Percentiles rank a stretch among this genome's conserved stretches.
Conservation (phyloP, 2,113 vertebrate genomes). For the Perccottus glenii region DNA sequence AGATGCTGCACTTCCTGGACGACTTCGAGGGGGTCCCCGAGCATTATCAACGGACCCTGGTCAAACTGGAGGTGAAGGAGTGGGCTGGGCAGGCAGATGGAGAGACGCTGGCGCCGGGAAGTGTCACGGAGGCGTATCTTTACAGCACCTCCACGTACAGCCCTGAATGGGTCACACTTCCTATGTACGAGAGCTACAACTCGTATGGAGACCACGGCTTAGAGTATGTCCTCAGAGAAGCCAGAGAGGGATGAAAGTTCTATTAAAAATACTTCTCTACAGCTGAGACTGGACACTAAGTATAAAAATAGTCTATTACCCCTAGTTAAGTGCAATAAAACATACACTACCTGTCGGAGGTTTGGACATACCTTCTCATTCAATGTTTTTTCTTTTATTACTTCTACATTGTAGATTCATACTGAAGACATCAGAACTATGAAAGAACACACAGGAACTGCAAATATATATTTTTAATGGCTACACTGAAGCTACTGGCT, state of each 20-base stretch:
- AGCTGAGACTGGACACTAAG: too few species aligned
- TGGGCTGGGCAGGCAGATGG: conserved; percentile 66
- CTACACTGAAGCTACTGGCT: too few species aligned
- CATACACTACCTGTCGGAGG: too few species aligned
- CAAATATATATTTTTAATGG: too few species aligned
- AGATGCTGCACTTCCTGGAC: conserved; percentile 90
- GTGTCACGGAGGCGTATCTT: conserved; percentile 75
- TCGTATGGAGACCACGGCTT: conserved; percentile 51
- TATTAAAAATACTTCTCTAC: too few species aligned
- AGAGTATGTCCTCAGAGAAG: not conserved
- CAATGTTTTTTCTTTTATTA: too few species aligned
- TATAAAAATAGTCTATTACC: too few species aligned
- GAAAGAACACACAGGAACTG: too few species aligned
- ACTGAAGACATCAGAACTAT: too few species aligned
- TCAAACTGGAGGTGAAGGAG: conserved; percentile 80
- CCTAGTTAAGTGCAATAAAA: too few species aligned
- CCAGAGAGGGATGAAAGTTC: not conserved
- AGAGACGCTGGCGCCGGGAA: not conserved
- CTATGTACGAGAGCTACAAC: conserved; percentile 69
- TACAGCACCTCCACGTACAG: conserved; percentile 82
- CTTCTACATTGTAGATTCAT: too few species aligned
- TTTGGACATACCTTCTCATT: too few species aligned
- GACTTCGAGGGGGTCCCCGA: conserved; percentile 85
- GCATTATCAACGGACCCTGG: conserved; percentile 85
- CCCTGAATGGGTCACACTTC: conserved; percentile 83